Percentiles rank a stretch among this genome's conserved stretches.
These are phyloP conservation scores for Pheosia tremula DNA, from an alignment of 2,888 invertebrate species.

Conservation along the genomic window DNA sequence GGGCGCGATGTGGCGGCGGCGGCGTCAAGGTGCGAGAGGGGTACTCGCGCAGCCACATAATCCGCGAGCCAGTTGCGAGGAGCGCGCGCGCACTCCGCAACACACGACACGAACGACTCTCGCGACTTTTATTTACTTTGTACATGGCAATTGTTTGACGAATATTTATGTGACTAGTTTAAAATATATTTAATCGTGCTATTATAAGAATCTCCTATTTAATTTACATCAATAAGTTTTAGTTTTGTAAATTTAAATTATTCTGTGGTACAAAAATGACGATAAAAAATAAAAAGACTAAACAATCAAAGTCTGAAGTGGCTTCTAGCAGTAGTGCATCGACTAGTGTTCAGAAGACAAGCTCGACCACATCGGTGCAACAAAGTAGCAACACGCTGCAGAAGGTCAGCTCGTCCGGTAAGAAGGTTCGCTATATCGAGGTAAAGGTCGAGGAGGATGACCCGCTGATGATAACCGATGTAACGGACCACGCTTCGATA, in stretches of 20 bases:
- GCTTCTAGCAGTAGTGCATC: conserved; percentile 71
- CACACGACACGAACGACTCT: conserved; percentile 80
- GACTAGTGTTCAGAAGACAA: conserved; percentile 77
- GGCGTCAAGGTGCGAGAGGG: conserved; percentile 40
- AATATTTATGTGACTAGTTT: conserved; percentile 63
- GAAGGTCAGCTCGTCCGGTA: conserved; percentile 76
- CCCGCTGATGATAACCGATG: conserved; percentile 81
- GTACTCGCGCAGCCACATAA: conserved; percentile 54
- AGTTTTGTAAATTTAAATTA: conserved; percentile 47
- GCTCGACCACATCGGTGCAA: conserved; percentile 70
- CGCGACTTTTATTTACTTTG: conserved; percentile 65
- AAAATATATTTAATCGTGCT: conserved; percentile 66
- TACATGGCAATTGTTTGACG: conserved; percentile 76
- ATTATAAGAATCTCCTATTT: conserved; percentile 69
- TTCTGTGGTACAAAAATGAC: conserved; percentile 77
- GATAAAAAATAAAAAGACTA: conserved; percentile 84
- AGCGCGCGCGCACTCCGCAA: conserved; percentile 75
- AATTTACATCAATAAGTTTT: conserved; percentile 42
- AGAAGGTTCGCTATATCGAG: conserved; percentile 80
- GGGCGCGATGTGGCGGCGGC: conserved; percentile 56
- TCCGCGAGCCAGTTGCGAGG: conserved; percentile 78
- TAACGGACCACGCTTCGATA: conserved; percentile 76
- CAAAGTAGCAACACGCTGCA: conserved; percentile 72
- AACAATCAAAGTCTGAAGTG: conserved; percentile 75
- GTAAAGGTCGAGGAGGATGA: conserved; percentile 83